These are phyloP conservation scores for Aphodius granarius DNA, from an alignment of 2,888 invertebrate genomes.

Conservation along the genomic window DNA sequence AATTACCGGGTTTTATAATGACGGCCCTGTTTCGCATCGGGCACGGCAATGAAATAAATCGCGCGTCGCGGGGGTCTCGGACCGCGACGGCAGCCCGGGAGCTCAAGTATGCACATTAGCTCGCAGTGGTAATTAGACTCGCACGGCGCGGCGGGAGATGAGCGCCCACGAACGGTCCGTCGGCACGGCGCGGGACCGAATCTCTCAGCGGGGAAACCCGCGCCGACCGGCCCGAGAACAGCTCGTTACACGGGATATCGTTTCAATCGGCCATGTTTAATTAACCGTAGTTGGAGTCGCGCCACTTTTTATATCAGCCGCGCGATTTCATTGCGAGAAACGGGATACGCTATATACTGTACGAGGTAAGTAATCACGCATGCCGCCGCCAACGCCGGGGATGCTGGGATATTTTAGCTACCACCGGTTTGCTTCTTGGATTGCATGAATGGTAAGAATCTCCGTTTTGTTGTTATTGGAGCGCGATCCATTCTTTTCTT, in stretches of 20 bases:
- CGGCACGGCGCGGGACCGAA: neutral
- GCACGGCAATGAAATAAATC: slow-evolving; percentile 45
- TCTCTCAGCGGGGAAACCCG: neutral
- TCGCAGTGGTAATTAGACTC: slow-evolving; percentile 41
- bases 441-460: neutral
- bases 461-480: neutral
- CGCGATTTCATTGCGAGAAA: neutral
- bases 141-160: slow-evolving; percentile 37
- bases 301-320: neutral
- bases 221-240: neutral
- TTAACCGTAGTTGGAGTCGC: neutral
- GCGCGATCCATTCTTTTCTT: no score
- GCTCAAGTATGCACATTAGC: slow-evolving; percentile 39
- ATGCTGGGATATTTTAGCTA: neutral
- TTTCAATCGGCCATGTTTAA: neutral
- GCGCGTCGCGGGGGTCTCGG: slow-evolving; percentile 33
- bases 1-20: slow-evolving; percentile 41
- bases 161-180: slow-evolving; percentile 32
- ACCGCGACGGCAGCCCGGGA: slow-evolving; percentile 35
- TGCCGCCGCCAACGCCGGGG: neutral
- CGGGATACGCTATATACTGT: neutral
- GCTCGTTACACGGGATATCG: neutral
- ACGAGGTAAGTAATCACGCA: neutral
- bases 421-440: neutral
- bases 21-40: slow-evolving; percentile 41